Evolutionary conservation across 2,888 invertebrate species (phyloP).

Genomic region (Ditula angustiorana): DNA sequence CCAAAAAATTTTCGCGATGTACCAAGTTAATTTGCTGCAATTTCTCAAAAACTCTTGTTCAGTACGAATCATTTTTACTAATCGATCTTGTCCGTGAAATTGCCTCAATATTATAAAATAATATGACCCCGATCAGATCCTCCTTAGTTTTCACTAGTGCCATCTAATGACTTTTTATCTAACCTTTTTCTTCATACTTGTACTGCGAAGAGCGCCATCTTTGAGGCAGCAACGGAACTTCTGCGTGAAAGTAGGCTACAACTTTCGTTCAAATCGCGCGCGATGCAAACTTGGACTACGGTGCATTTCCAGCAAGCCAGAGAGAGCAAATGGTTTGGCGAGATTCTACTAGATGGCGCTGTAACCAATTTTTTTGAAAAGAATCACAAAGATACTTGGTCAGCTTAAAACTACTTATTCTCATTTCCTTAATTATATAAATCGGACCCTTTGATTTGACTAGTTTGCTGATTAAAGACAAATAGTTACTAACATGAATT

Average conservation of each 20-base stretch:
- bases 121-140: no score
- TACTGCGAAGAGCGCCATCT: constrained; percentile 26
- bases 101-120: no score
- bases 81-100: no score
- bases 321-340: constrained; percentile 33
- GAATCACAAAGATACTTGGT: no score
- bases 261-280: constrained; percentile 11
- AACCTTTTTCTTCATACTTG: not conserved
- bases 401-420: no score
- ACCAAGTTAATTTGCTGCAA: no score
- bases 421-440: not conserved
- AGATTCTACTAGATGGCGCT: constrained; percentile 55
- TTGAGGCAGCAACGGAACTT: not conserved
- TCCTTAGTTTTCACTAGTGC: not conserved
- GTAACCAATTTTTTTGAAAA: constrained; percentile 12
- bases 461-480: no score
- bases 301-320: not conserved
- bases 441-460: no score
- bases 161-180: constrained; percentile 14
- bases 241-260: constrained; percentile 13
- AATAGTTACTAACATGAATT: no score
- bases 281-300: not conserved
- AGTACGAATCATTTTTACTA: no score
- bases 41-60: no score
- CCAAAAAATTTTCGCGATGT: no score